Conservation (phyloP, 1,140 invertebrate genomes). For the Psix sp. region DNA sequence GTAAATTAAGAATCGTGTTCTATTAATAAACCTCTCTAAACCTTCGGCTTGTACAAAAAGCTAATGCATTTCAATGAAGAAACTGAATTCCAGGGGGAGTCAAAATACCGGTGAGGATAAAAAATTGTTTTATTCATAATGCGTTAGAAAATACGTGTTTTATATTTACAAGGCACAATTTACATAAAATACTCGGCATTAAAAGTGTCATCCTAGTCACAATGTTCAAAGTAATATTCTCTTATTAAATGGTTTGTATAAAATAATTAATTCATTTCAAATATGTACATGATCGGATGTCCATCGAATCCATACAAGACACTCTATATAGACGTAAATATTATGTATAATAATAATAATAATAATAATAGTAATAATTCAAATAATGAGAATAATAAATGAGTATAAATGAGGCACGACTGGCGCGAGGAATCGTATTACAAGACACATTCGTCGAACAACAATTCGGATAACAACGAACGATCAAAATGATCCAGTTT, state of each 20-base stretch:
- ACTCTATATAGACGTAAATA: background rate
- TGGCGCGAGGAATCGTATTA: too few relatives aligned
- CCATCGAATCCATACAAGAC: background rate
- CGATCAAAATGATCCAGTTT: constrained; percentile 78
- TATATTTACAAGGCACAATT: constrained; percentile 50
- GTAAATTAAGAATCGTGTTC: too few relatives aligned
- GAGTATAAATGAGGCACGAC: background rate
- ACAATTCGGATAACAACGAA: background rate
- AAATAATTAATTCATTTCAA: constrained; percentile 20
- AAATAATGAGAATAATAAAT: too few relatives aligned
- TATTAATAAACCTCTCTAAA: too few relatives aligned
- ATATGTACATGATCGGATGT: constrained; percentile 24
- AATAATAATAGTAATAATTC: background rate
- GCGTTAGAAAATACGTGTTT: constrained; percentile 23
- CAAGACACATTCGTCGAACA: background rate
- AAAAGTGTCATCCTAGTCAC: constrained; percentile 25
- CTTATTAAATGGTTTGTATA: constrained; percentile 5
- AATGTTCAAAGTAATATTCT: too few relatives aligned
- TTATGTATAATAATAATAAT: background rate
- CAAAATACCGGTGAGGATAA: too few relatives aligned
- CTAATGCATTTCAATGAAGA: too few relatives aligned
- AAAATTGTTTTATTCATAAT: too few relatives aligned
- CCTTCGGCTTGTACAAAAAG: too few relatives aligned
- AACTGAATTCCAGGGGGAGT: too few relatives aligned
- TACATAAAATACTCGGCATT: constrained; percentile 21